phyloP scores from a whole-genome alignment of 2,797 vertebrate species.

The Hapalemur alaotrensis region DNA sequence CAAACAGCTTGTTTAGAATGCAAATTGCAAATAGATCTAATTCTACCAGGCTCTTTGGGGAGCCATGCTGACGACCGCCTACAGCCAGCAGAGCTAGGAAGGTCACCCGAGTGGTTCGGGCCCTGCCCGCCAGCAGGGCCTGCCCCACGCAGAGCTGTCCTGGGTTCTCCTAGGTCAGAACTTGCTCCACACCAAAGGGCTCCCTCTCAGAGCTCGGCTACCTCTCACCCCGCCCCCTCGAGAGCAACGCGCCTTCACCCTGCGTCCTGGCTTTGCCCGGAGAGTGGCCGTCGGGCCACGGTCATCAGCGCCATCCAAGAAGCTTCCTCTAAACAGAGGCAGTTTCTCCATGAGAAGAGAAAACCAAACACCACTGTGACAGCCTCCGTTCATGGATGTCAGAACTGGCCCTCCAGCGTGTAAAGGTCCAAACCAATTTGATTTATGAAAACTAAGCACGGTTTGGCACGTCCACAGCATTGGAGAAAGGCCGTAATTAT shows the following conservation, averaged over 20 bases:
- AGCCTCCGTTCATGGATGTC: not conserved
- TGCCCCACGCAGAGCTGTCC: not conserved
- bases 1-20: constrained; percentile 63
- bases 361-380: not conserved
- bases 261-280: not conserved
- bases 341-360: not conserved
- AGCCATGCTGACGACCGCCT: constrained; percentile 19
- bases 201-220: not conserved
- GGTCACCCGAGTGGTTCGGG: not conserved
- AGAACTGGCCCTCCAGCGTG: not conserved
- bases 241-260: not conserved
- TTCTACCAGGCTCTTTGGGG: constrained; percentile 16
- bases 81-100: not conserved
- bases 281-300: not conserved
- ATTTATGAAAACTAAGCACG: constrained; percentile 68
- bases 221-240: not conserved
- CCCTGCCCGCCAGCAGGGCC: not conserved
- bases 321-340: constrained; percentile 19
- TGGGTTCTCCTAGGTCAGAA: not conserved
- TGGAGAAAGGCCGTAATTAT: constrained; percentile 65
- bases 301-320: not conserved
- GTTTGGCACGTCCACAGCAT: constrained; percentile 42
- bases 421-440: constrained; percentile 50
- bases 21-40: constrained; percentile 62
- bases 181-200: not conserved